Evolutionary conservation across 2,113 vertebrate species (phyloP), one percentile per base, ranked within the genome.

Genomic region (Ptilorrhoa leucosticta): DNA sequence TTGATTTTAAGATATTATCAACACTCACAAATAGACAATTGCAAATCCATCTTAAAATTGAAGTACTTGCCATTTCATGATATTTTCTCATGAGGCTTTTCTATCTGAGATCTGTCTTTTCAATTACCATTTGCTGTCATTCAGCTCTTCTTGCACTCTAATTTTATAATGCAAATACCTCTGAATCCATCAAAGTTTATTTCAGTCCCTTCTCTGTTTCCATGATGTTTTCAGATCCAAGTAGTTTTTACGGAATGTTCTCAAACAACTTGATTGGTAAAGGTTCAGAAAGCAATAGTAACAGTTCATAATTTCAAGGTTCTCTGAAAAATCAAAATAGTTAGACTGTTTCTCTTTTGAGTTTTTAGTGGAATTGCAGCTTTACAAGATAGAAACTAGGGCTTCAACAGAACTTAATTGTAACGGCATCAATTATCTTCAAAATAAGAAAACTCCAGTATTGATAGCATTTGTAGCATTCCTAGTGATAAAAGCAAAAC

Each of bases 41-140:
- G 44, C 35, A 80, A 39, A 83, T 92, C 50, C n/a, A 65, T 96
- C 76, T 89, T 92, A 77, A 83, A 83, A 57, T 21, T 79, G 39
- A 90, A 83, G 83, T 75, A 54, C 61, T 92, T 86, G 54, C 50
- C 83, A 65, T 92, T 94, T 69, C 76, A 23, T 56, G 6, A 26
- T 40, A 28, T 77, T 85, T 58, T 83, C 91, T 75, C 53, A 7
- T 65, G 86, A 56, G 76, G 17, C 53, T 94, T 89, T 51, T 94
- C 21, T 78, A 5, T 75, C 56, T 17, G 40, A 94, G 45, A 72
- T 89, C 40, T 86, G 15, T 84, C 76, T 94, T 80, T 83, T 68
- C 63, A 94, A 53, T 89, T 95, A 60, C 40, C 24, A 27, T 82
- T 94, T 94, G 9, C 87, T 83, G 79, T 90, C 88, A 79, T 79